Evolutionary conservation across 1,140 invertebrate genomes (phyloP), one percentile per base, ranked within the genome.

Genomic region (Leptinotarsa undecemlineata): DNA sequence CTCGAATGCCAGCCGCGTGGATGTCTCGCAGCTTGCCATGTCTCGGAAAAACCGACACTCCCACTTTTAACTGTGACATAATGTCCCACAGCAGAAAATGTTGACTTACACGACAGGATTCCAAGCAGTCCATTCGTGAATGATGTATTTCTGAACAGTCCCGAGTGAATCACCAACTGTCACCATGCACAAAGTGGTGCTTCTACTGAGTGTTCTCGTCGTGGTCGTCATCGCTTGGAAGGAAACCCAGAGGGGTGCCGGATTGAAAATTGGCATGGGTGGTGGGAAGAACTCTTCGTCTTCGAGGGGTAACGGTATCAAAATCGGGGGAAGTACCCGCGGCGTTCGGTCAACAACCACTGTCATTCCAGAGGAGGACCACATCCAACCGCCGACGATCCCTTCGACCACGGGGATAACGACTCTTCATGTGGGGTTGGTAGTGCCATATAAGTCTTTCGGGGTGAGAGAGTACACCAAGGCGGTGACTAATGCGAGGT

Each of bases 391-490:
- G 23, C 78, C 83, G 11, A 77, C 82, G 17, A 77, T 78, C 15
- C 76, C 81, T 5, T 79, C 81, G 11, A 72, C 75, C 17, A 68
- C 64, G 42, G 75, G 75, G 21, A 79, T 80, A 8, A 75, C 72
- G 8, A 80, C 80, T 47, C 75, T 86, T 48, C 83, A 89, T 83
- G 90, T 93, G 75, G 92, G 92, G 57, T 88, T 93, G 79, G 89
- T 93, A 69, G 89, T 94, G 77, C 93, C 93, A 1, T 90, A 93
- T 79, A 93, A 92, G 81, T 90, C 91, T 60, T 93, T 94, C 81
- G 90, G 90, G 76, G 88, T 88, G 33, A 88, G 93, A 17, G 91
- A 92, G 73, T 93, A 94, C 82, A 91, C 89, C 20, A 91, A 90
- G 81, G 91, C 92, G 63, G 89, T 92, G 42, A 90, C 89, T 21